phyloP scores from a whole-genome alignment of 2,888 invertebrate genomes.

The Hermaeophaga mercurialis region DNA sequence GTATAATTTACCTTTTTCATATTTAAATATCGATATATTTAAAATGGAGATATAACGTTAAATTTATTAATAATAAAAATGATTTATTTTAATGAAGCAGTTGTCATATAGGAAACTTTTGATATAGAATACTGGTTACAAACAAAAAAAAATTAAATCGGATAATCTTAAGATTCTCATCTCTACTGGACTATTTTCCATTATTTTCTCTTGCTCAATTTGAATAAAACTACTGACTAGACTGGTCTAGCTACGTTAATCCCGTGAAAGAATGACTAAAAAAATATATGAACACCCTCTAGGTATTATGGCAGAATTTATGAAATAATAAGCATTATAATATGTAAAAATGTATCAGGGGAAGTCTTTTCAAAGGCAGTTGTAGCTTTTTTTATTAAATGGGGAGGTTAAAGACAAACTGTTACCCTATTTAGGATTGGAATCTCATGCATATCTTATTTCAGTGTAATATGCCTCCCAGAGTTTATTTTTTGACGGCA shows the following conservation, averaged over 20 bases:
- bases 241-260: constrained; percentile 15
- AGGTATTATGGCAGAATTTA: constrained; percentile 35
- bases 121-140: no score
- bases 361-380: constrained; percentile 24
- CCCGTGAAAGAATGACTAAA: constrained; percentile 7
- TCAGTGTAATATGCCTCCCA: constrained; percentile 34
- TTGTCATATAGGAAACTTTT: no score
- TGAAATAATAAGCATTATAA: constrained; percentile 37
- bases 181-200: constrained; percentile 8
- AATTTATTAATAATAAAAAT: no score
- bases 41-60: no score
- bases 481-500: constrained; percentile 26
- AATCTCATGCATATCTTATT: constrained; percentile 40
- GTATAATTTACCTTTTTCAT: no score
- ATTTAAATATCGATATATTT: no score
- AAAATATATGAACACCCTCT: constrained; percentile 17
- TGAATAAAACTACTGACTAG: constrained; percentile 19
- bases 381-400: constrained; percentile 23
- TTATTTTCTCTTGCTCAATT: constrained; percentile 13
- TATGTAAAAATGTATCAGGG: constrained; percentile 32
- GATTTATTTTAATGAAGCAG: no score
- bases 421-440: constrained; percentile 21
- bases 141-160: constrained; percentile 16
- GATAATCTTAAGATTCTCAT: constrained; percentile 22
- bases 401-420: constrained; percentile 31